Evolutionary conservation across 64 coral and sea anemone genomes (phyloP).

Genomic region (Hydrozoanthus tunicans): DNA sequence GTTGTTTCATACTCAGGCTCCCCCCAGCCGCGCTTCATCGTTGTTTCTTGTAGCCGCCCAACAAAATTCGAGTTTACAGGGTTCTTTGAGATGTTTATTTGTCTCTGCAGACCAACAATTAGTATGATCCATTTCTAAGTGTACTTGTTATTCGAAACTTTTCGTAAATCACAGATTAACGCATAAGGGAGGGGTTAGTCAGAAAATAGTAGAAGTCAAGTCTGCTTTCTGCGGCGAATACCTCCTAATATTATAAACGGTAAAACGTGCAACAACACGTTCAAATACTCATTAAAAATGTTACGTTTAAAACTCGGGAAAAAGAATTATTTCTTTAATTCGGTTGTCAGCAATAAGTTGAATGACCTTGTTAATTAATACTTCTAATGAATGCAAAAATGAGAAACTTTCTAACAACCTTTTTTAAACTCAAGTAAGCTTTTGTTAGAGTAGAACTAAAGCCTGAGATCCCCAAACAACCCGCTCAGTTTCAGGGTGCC

Average conservation of each 20-base stretch:
- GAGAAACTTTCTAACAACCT: background rate
- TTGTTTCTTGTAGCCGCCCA: constrained; percentile 73
- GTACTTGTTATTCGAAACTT: too few relatives aligned
- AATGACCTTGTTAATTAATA: constrained; percentile 11
- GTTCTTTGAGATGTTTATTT: constrained; percentile 35
- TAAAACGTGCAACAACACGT: constrained; percentile 5
- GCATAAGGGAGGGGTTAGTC: background rate
- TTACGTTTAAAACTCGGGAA: constrained; percentile 9
- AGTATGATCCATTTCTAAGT: too few relatives aligned
- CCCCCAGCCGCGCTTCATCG: constrained; percentile 64
- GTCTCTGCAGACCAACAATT: constrained; percentile 48
- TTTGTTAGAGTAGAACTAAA: too few relatives aligned
- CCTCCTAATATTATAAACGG: constrained; percentile 5
- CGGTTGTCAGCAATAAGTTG: constrained; percentile 8
- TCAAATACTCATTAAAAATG: background rate
- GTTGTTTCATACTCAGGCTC: constrained; percentile 66
- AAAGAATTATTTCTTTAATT: constrained; percentile 9
- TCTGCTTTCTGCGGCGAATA: background rate
- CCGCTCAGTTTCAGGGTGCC: too few relatives aligned
- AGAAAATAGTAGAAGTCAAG: constrained; percentile 1
- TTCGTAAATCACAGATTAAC: constrained; percentile 1
- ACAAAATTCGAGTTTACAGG: constrained; percentile 71
- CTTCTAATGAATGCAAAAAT: background rate
- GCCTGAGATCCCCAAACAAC: too few relatives aligned
- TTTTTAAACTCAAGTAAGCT: too few relatives aligned